Evolutionary conservation across 2,797 vertebrate species (phyloP).

Genomic region (Syngnathus rostellatus): DNA sequence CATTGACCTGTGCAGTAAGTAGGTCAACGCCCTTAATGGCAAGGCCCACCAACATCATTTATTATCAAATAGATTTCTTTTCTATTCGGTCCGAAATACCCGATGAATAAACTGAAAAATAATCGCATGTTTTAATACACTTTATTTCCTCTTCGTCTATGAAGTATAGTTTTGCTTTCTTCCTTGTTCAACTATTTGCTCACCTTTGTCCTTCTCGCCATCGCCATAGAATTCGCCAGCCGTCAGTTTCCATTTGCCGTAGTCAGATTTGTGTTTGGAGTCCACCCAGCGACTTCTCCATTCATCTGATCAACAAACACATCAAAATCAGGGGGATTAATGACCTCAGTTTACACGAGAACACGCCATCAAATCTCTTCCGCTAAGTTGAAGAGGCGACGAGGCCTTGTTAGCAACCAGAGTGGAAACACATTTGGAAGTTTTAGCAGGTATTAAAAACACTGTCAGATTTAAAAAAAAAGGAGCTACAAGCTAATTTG

Average conservation of each 20-base stretch:
- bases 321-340: neutral
- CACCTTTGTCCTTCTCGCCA: constrained; percentile 71
- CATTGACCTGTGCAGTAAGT: neutral
- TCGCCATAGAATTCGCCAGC: constrained; percentile 90
- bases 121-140: neutral
- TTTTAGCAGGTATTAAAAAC: neutral
- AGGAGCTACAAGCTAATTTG: neutral
- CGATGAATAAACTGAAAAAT: too few relatives aligned
- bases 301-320: constrained; percentile 63
- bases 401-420: neutral
- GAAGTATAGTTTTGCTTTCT: neutral
- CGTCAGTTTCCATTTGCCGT: constrained; percentile 81
- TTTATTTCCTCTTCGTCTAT: neutral
- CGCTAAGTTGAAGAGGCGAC: neutral
- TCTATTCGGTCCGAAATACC: neutral
- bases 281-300: constrained; percentile 84
- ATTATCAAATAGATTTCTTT: neutral
- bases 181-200: neutral
- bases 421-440: neutral
- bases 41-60: neutral
- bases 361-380: neutral
- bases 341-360: neutral
- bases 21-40: neutral
- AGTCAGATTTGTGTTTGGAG: constrained; percentile 91
- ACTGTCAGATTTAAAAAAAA: neutral